Conservation (phyloP, 2,113 vertebrate species). For the Leucopsar rothschildi region DNA sequence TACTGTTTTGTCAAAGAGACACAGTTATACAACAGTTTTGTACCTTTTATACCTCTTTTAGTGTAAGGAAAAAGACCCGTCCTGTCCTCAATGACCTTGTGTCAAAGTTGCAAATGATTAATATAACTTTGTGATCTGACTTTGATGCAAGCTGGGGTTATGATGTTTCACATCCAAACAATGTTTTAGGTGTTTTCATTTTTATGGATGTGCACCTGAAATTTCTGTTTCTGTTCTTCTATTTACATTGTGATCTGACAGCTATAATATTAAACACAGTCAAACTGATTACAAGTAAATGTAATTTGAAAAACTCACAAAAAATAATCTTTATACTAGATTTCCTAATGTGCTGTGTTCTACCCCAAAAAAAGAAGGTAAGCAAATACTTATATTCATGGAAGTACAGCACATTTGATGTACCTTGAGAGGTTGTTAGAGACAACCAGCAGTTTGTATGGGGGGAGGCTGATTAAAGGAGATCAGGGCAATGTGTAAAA, state of each 20-base stretch:
- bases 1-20: background rate
- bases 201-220: background rate
- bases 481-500: background rate
- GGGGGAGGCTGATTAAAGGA: background rate
- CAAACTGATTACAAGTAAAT: background rate
- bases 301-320: background rate
- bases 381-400: background rate
- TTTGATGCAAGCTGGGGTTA: background rate
- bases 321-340: background rate
- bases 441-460: background rate
- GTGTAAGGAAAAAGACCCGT: background rate
- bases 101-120: background rate
- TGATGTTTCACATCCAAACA: background rate
- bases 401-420: background rate
- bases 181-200: background rate
- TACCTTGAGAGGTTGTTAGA: background rate
- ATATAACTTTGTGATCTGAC: accelerated
- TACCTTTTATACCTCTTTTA: background rate
- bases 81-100: accelerated
- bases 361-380: background rate
- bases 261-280: background rate
- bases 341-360: background rate
- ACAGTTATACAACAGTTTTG: background rate
- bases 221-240: background rate
- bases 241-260: background rate